A percentile compares a stretch with the other conserved stretches of the same genome.
phyloP scores from a whole-genome alignment of 2,888 invertebrate genomes.

The Eulithis prunata region DNA sequence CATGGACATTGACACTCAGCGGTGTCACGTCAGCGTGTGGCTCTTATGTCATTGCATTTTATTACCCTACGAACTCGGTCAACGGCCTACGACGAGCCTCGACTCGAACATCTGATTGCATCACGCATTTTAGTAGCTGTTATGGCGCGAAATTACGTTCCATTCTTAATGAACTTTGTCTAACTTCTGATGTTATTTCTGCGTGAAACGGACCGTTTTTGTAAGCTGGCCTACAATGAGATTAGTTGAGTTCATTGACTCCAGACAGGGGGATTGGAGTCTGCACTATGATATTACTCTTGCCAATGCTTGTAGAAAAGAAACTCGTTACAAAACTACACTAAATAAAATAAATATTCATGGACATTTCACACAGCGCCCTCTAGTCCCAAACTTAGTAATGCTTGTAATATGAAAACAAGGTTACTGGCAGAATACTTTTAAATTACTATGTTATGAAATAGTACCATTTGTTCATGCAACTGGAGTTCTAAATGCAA shows the following conservation, averaged over 20 bases:
- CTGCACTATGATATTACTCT: neutral
- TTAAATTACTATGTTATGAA: no score
- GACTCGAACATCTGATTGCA: slow-evolving; percentile 48
- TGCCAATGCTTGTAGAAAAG: slow-evolving; percentile 14
- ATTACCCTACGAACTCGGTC: slow-evolving; percentile 54
- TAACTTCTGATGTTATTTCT: slow-evolving; percentile 60
- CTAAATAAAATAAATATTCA: no score
- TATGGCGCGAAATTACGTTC: slow-evolving; percentile 52
- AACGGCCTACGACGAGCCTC: slow-evolving; percentile 48
- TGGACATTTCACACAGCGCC: no score
- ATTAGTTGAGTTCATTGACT: slow-evolving; percentile 80
- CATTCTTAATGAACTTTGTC: slow-evolving; percentile 57
- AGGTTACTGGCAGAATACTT: no score
- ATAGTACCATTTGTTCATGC: no score
- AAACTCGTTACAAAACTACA: slow-evolving; percentile 2
- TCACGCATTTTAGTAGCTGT: slow-evolving; percentile 50
- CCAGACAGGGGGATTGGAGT: slow-evolving; percentile 25
- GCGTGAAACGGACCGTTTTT: slow-evolving; percentile 63
- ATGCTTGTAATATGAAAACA: no score
- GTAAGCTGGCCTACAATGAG: slow-evolving; percentile 48
- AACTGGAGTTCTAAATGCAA: no score
- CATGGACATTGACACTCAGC: slow-evolving; percentile 39
- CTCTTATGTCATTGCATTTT: slow-evolving; percentile 55
- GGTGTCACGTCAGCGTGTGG: slow-evolving; percentile 39
- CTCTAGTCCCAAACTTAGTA: no score